Base-by-base conservation (phyloP, 2,113 vertebrate species). In the Chionis minor region DNA sequence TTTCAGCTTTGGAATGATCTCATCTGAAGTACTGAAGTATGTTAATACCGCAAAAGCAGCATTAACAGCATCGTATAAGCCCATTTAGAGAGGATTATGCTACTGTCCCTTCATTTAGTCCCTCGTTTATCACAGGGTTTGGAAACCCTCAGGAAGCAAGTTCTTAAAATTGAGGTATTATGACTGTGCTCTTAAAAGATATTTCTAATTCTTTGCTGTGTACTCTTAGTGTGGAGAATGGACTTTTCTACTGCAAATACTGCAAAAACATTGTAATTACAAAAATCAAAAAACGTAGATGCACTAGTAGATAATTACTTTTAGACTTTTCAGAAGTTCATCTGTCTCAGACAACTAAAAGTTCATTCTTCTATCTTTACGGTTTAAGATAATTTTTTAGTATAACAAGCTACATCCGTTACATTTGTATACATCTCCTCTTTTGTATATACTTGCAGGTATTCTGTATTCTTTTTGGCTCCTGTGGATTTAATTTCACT, bases 71-170 rank as follows among this genome's bases (percentile, higher is more conserved):
- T 71, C 16, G 5, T 54, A 47, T 86, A 94, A 96, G 21, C 66
- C 81, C 59, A 81, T 89, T 96, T 95, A 84, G 73, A 92, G 70
- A 72, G 54, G 86, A 95, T 94, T 95, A 89, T 79, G 58, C 70
- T 85, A 35, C 84, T 80, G 59, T 80, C 61, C 70, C 45, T 96
- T 96, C 89, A 47, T 87, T 87, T 87, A 81, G 94, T 21, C 59
- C 18, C 49, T 81, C 2, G 1, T 91, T 94, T 97, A 75, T 89
- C 54, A 51, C 44, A 77, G 21, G 30, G 27, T 95, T 81, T 88
- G 58, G 38, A 94, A 96, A 51, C 32, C 32, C 90, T 92, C 66
- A 83, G 91, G 74, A 90, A 85, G 44, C 21, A 72, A 44, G 86
- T 22, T 86, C 70, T 95, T 90, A 73, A 81, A 85, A 51, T 12